phyloP scores from a whole-genome alignment of 2,888 invertebrate species.

The Diadromus collaris region DNA sequence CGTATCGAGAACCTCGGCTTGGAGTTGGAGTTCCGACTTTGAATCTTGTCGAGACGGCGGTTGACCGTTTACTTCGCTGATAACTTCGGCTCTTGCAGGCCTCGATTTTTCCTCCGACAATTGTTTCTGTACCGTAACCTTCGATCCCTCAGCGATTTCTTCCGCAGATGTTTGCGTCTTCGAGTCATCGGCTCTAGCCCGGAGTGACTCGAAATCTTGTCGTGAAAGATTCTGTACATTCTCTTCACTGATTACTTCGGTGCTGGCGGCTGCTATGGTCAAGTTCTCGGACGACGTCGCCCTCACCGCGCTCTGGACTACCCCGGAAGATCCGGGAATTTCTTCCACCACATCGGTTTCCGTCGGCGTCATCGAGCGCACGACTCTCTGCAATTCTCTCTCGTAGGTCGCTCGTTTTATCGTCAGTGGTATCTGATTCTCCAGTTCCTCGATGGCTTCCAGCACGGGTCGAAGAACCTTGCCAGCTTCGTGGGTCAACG shows the following conservation, averaged over 20 bases:
- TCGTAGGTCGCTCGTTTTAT: constrained; percentile 69
- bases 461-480: constrained; percentile 65
- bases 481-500: constrained; percentile 60
- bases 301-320: background rate
- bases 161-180: background rate
- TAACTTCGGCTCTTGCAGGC: constrained; percentile 3
- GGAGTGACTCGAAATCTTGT: constrained; percentile 3
- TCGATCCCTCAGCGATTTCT: constrained; percentile 1
- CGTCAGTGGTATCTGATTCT: constrained; percentile 70
- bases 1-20: background rate
- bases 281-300: background rate
- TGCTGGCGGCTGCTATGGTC: background rate
- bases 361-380: constrained; percentile 64
- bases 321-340: background rate
- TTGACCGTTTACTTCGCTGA: constrained; percentile 10
- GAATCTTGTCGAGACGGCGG: constrained; percentile 4
- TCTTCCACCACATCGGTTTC: constrained; percentile 43
- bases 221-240: background rate
- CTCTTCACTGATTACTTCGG: constrained; percentile 14
- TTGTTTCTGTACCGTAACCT: constrained; percentile 32
- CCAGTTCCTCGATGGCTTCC: constrained; percentile 70
- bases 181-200: background rate
- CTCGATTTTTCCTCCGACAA: constrained; percentile 17
- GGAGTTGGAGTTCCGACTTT: background rate
- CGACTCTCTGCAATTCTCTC: constrained; percentile 68